Evolutionary conservation across 2,797 vertebrate genomes (phyloP), one percentile per base, ranked within the genome.

Genomic region (Alosa sapidissima): DNA sequence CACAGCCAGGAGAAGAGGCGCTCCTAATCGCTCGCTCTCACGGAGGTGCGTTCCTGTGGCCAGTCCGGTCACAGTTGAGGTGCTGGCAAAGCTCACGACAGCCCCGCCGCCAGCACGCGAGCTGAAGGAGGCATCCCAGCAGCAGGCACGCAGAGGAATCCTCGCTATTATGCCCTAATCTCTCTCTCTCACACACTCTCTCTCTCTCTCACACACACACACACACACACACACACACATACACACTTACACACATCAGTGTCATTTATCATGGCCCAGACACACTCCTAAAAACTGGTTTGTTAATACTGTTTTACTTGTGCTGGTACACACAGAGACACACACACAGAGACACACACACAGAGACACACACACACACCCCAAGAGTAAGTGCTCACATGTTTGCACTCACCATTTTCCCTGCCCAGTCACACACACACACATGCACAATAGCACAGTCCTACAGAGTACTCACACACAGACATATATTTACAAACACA

Each of bases 31-130:
- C 82, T 84, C 81, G 68, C 81, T 88, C 85, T 88, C 85, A 88
- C 81, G 83, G 85, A 87, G 68, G 33, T 82, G 81, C 36, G 68
- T 83, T 88, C 87, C 87, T 86, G 78, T 58, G 55, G 81, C 62
- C 75, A 75, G 72, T 45, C 36, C 82, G 47, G 87, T 88, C 88
- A 88, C 81, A 88, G 81, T 83, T 88, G 87, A 84, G 60, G 41
- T 84, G 72, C 21, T 84, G 36, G 82, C 48, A 86, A 83, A 86
- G 81, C 51, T 52, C 24, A 36, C 65, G 45, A 83, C 81, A 82
- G 16, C 58, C 81, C 75, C 83, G 60, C 81, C 81, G 5, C 86
- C 62, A 72, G 55, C 85, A 84, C 28, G 75, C 81, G 45, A 86
- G 83, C 8, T 84, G 75, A 85, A 85, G 82, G 49, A 75, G 82